phyloP scores from a whole-genome alignment of 2,888 invertebrate species.

The Ethmia dodecea region DNA sequence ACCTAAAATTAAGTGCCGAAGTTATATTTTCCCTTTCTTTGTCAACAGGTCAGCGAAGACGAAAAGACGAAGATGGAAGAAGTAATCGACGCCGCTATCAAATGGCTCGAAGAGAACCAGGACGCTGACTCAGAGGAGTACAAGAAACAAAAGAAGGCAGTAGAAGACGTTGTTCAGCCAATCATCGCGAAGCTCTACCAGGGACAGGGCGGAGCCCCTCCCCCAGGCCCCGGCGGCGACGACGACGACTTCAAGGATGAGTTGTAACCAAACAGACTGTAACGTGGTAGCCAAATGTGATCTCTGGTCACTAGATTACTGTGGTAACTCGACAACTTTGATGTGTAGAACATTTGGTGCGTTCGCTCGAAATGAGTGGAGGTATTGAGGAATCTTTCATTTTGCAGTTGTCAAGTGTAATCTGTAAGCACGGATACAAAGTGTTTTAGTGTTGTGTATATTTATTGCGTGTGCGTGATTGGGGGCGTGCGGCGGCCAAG shows the following conservation, averaged over 20 bases:
- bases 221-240: constrained; percentile 84
- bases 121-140: constrained; percentile 95
- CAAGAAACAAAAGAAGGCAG: constrained; percentile 95
- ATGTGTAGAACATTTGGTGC: too few species aligned
- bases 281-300: constrained; percentile 61
- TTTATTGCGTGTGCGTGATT: constrained; percentile 53
- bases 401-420: constrained; percentile 24
- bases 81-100: constrained; percentile 97
- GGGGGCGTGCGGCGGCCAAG: constrained; percentile 43
- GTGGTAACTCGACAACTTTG: constrained; percentile 18
- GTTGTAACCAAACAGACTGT: constrained; percentile 79
- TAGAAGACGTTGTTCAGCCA: constrained; percentile 97
- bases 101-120: constrained; percentile 97
- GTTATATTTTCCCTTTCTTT: constrained; percentile 21
- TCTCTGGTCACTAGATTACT: constrained; percentile 44
- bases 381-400: too few species aligned
- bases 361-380: too few species aligned
- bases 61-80: constrained; percentile 97
- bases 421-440: constrained; percentile 46
- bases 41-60: constrained; percentile 81
- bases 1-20: too few species aligned
- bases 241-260: constrained; percentile 90
- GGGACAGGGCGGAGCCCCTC: constrained; percentile 87
- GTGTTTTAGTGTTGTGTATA: constrained; percentile 65
- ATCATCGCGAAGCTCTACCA: constrained; percentile 98